Evolutionary conservation across 2,888 invertebrate genomes (phyloP).

Genomic region (Sarcophaga variegata): DNA sequence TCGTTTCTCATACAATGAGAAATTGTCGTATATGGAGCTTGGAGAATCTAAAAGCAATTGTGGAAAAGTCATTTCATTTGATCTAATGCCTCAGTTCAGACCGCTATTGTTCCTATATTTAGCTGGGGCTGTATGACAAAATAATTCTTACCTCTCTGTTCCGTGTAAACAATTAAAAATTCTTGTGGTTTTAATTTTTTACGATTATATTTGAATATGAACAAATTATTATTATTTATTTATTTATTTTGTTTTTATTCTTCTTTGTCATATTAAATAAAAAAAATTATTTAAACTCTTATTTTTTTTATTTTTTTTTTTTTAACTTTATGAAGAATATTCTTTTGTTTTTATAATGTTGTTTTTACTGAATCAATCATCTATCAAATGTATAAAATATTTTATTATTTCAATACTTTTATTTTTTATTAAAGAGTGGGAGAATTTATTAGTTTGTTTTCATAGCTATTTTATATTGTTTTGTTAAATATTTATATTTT

Average conservation of each 20-base stretch:
- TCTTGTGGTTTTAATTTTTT: not conserved
- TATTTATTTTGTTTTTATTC: conserved; percentile 35
- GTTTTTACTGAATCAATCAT: not conserved
- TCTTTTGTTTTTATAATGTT: not conserved
- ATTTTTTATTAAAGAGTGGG: conserved; percentile 37
- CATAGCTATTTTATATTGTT: conserved; percentile 8
- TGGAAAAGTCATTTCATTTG: no score
- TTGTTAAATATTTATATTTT: conserved; percentile 28
- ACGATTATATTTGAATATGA: conserved; percentile 59
- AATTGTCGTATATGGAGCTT: no score
- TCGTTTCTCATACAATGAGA: no score
- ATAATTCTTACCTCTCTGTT: no score
- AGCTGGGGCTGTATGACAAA: no score
- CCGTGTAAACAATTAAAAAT: no score
- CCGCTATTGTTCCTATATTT: no score
- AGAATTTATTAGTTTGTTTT: conserved; percentile 18
- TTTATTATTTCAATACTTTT: conserved; percentile 8
- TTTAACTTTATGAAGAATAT: conserved; percentile 36
- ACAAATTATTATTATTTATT: conserved; percentile 29
- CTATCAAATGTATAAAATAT: conserved; percentile 60
- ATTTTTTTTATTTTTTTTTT: not conserved
- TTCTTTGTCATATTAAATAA: conserved; percentile 36
- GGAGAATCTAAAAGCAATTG: no score
- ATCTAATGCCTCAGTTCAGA: no score
- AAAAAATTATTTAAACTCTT: conserved; percentile 22